Evolutionary conservation across 2,888 invertebrate species (phyloP).

Genomic region (Diplolepis rosae): DNA sequence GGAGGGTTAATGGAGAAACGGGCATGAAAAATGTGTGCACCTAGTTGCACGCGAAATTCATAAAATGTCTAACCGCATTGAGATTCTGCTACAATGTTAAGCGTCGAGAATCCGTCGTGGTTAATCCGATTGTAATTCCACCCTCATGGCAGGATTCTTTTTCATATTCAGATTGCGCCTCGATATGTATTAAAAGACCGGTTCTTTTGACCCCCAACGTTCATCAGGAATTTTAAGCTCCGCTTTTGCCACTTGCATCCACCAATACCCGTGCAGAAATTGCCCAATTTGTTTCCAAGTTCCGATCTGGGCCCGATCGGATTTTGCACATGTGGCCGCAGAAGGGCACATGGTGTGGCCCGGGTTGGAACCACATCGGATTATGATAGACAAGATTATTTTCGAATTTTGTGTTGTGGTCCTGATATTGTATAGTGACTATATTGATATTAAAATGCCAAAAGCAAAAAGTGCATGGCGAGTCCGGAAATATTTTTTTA

Average conservation of each 20-base stretch:
- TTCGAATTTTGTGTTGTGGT: no score
- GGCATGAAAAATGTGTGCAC: slow-evolving; percentile 53
- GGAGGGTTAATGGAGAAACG: slow-evolving; percentile 66
- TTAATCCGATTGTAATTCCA: neutral
- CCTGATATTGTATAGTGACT: no score
- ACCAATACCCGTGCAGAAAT: no score
- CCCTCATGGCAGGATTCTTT: neutral
- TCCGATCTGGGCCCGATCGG: no score
- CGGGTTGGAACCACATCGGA: no score
- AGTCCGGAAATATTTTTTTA: no score
- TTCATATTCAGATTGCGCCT: neutral
- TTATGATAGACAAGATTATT: no score
- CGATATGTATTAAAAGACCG: neutral
- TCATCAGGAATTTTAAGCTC: neutral
- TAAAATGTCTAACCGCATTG: slow-evolving; percentile 33
- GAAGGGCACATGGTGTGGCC: no score
- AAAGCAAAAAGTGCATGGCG: no score
- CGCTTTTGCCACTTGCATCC: neutral
- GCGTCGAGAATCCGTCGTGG: neutral
- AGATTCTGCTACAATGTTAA: slow-evolving; percentile 7
- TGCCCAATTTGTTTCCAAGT: no score
- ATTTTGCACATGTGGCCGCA: no score
- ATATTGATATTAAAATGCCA: no score
- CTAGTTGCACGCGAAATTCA: slow-evolving; percentile 51
- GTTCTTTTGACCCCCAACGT: neutral